Evolutionary conservation across 2,113 vertebrate species (phyloP).

Genomic region (Piaya cayana): DNA sequence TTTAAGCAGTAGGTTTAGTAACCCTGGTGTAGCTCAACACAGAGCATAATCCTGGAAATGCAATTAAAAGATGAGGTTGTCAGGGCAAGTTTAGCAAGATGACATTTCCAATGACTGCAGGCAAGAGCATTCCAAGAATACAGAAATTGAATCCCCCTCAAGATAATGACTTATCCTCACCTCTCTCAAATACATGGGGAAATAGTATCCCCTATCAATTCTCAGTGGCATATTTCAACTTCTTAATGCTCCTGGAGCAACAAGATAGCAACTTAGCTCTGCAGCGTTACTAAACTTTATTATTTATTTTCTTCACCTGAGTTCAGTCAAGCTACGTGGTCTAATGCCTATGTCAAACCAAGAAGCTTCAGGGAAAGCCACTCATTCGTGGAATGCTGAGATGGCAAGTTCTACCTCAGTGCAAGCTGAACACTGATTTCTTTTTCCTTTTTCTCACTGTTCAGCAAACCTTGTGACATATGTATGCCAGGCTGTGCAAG

Average conservation of each 20-base stretch:
- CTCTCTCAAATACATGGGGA: not conserved
- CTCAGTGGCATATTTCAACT: not conserved
- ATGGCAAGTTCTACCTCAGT: not conserved
- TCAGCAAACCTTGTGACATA: not conserved
- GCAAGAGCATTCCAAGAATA: not conserved
- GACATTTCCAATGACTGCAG: not conserved
- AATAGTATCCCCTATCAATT: not conserved
- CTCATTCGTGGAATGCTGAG: not conserved
- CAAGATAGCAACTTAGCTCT: not conserved
- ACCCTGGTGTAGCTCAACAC: not conserved
- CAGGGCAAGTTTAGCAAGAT: not conserved
- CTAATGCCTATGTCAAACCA: not conserved
- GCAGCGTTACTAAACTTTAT: not conserved
- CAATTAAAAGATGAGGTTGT: not conserved
- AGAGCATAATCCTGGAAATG: not conserved
- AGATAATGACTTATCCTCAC: not conserved
- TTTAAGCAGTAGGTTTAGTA: not conserved
- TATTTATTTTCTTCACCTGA: constrained; percentile 11
- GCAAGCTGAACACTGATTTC: not conserved
- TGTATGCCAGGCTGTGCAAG: not conserved
- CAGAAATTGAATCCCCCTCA: not conserved
- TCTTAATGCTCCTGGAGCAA: not conserved
- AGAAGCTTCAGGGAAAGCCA: not conserved
- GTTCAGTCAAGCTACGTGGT: not conserved
- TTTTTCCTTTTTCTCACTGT: not conserved